Base-by-base conservation (phyloP, 2,888 invertebrate genomes). In the Ochropacha duplaris region DNA sequence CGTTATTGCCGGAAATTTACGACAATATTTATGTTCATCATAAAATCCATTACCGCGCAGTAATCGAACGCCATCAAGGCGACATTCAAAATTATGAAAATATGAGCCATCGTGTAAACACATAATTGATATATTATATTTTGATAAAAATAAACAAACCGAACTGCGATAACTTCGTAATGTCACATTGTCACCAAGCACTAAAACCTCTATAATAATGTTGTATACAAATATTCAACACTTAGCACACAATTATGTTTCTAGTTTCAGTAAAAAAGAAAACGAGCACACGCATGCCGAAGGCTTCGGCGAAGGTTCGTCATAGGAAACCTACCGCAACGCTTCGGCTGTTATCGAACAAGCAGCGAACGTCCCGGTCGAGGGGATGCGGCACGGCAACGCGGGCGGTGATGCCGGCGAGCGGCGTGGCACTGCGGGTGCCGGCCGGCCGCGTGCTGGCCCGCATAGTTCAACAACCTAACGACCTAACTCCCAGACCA, bases 361-460 rank as follows among this genome's bases (percentile, higher is more conserved):
- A 60, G 60, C 60, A 59, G 72, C 76, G 81, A 79, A 78, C 60
- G 59, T 67, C 74, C 68, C 66, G 69, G 74, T 72, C 56, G 56
- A 57, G 61, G 61, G 69, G 65, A 65, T 61, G 65, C 68, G 66
- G 62, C 59, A 62, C 68, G 66, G 62, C 59, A 62, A 81, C 80
- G 78, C 91, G 86, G 64, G 83, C 81, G 76, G 60, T 71, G 66
- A 64, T 67, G 86, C 86, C 89, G 88, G 85, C 87, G 79, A 78
- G 76, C 89, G 88, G 86, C 90, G 84, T 87, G 87, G 85, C 89
- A 89, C 89, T 90, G 91, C 90, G 90, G 87, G 77, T 78, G 80
- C 83, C 83, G 79, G 78, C 82, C 81, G 85, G 80, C 88, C 87
- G 88, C 89, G 88, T 87, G 90, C 76, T 75, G 78, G 75, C 81